These are phyloP conservation scores for Monoplex corrugatus DNA, from an alignment of 2,888 invertebrate species.

Conservation along the genomic window DNA sequence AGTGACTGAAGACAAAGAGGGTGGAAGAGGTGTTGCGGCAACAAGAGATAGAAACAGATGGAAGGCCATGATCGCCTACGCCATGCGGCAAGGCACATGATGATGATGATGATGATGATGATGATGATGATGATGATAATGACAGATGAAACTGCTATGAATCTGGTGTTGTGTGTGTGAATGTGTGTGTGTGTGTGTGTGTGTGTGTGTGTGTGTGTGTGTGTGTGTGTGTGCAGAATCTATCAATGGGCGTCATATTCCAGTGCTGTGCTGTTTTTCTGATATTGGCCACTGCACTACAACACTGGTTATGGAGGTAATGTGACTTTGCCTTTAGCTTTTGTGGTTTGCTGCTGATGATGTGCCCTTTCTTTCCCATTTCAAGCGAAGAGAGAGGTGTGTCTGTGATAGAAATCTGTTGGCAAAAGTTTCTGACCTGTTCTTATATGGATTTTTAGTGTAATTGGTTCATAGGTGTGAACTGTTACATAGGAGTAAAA, in stretches of 20 bases:
- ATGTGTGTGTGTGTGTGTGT: not conserved
- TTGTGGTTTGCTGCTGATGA: not conserved
- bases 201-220: not conserved
- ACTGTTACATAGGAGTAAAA: too few relatives aligned
- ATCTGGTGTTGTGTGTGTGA: not conserved
- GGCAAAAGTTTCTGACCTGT: not conserved
- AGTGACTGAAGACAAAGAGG: too few relatives aligned
- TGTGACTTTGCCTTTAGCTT: not conserved
- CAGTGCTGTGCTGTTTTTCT: conserved; percentile 82
- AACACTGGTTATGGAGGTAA: conserved; percentile 79
- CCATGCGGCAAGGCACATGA: too few relatives aligned
- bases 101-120: too few relatives aligned
- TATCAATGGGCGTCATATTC: conserved; percentile 82
- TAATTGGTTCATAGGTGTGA: not conserved
- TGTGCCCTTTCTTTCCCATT: not conserved
- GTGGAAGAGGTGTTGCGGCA: too few relatives aligned
- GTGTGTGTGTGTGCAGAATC: conserved; percentile 71
- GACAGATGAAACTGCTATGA: too few relatives aligned
- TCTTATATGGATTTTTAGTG: not conserved
- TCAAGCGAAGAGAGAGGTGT: too few relatives aligned
- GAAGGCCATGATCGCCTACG: too few relatives aligned
- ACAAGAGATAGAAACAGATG: not conserved
- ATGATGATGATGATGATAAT: too few relatives aligned
- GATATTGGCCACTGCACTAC: conserved; percentile 77
- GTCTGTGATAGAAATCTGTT: too few relatives aligned